Evolutionary conservation across 64 coral and sea anemone species (phyloP).

Genomic region (Stichodactyla mertensii): DNA sequence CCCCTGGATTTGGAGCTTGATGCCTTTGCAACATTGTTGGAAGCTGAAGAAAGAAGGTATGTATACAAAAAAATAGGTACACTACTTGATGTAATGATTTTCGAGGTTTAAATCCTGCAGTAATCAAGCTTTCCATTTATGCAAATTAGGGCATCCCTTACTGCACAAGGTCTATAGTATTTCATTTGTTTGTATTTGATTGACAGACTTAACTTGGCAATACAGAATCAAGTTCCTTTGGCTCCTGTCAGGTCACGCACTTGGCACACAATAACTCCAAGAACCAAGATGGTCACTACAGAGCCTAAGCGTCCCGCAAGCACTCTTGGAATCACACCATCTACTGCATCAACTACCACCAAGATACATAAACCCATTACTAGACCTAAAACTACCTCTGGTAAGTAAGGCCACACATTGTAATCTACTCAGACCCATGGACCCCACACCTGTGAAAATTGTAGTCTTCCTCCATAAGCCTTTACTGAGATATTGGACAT

Average conservation of each 20-base stretch:
- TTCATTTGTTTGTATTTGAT: not conserved
- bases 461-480: no score
- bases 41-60: constrained; percentile 90
- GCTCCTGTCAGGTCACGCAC: constrained; percentile 65
- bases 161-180: not conserved
- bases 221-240: constrained; percentile 58
- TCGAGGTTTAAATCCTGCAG: no score
- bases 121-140: no score
- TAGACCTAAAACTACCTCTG: constrained; percentile 77
- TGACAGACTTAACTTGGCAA: constrained; percentile 57
- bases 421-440: no score
- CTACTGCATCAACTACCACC: constrained; percentile 26
- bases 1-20: constrained; percentile 87
- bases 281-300: constrained; percentile 10
- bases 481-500: no score
- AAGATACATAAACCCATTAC: constrained; percentile 51
- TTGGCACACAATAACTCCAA: constrained; percentile 47
- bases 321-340: constrained; percentile 55
- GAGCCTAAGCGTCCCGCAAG: constrained; percentile 59
- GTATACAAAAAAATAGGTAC: not conserved
- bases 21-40: constrained; percentile 85
- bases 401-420: not conserved
- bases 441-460: no score
- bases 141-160: no score
- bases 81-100: no score